phyloP scores from a whole-genome alignment of 1,140 invertebrate species.

The Tetragnatha versicolor region DNA sequence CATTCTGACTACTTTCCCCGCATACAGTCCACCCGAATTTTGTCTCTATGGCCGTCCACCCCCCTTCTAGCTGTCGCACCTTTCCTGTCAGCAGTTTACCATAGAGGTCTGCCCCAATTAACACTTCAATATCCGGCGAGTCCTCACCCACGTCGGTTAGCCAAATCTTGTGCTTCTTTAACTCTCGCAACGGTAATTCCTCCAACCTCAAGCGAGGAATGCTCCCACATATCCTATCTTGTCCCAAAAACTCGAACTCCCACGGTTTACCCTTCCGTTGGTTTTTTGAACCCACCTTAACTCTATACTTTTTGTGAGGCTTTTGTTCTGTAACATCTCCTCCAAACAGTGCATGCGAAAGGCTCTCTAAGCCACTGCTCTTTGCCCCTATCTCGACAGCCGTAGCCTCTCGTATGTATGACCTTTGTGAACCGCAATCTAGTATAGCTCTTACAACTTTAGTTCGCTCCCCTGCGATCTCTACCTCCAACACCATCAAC shows the following conservation, averaged over 20 bases:
- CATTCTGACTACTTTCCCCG: not conserved
- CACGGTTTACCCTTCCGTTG: too few relatives aligned
- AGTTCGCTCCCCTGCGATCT: too few relatives aligned
- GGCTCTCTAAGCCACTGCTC: not conserved
- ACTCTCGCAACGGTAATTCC: not conserved
- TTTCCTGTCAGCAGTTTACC: too few relatives aligned
- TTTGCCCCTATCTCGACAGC: not conserved
- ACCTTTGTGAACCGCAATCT: not conserved
- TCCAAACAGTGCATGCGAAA: not conserved
- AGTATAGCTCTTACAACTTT: not conserved
- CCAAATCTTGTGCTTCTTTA: not conserved
- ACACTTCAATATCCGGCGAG: not conserved
- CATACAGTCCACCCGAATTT: not conserved
- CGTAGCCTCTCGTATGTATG: not conserved
- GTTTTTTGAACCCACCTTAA: not conserved
- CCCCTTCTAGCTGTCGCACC: too few relatives aligned
- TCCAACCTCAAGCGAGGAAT: not conserved
- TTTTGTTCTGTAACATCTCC: not conserved
- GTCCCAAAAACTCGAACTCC: not conserved
- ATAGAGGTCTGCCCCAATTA: not conserved
- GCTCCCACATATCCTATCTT: not conserved
- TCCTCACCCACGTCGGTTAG: not conserved
- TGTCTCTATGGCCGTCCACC: not conserved
- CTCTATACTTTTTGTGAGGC: not conserved
- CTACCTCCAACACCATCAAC: too few relatives aligned